These are phyloP conservation scores for Lomographa bimaculata DNA, from an alignment of 2,888 invertebrate species.

Conservation along the genomic window DNA sequence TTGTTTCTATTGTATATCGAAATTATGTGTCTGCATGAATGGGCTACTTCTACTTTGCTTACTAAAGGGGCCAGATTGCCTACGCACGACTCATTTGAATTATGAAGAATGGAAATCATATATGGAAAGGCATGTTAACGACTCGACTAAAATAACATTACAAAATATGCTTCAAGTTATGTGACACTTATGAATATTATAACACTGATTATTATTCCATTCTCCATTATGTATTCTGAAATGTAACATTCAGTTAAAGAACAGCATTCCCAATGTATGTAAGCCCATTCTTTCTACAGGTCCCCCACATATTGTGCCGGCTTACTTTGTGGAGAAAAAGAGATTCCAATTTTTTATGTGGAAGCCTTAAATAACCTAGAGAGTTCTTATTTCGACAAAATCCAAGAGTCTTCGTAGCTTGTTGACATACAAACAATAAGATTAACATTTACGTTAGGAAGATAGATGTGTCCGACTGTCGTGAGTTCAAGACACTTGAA, in stretches of 20 bases:
- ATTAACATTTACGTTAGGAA: slow-evolving; percentile 16
- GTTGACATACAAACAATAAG: slow-evolving; percentile 21
- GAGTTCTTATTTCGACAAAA: not conserved
- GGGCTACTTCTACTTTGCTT: slow-evolving; percentile 13
- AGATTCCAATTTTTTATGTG: too few relatives aligned
- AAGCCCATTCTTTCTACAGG: too few relatives aligned
- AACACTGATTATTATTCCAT: slow-evolving; percentile 1
- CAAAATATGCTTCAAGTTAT: slow-evolving; percentile 21
- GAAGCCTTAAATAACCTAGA: not conserved
- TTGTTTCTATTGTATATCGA: too few relatives aligned
- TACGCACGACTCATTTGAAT: slow-evolving; percentile 32
- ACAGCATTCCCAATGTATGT: too few relatives aligned
- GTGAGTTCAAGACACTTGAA: slow-evolving; percentile 26
- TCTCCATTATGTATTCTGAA: not conserved
- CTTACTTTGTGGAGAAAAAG: too few relatives aligned
- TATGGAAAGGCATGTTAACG: slow-evolving; percentile 30
- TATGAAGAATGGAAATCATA: slow-evolving; percentile 28
- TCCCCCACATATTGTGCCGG: too few relatives aligned
- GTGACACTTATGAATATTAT: slow-evolving; percentile 9
- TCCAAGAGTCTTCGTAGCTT: not conserved
- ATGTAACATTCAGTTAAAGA: too few relatives aligned
- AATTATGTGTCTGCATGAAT: not conserved
- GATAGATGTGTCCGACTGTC: slow-evolving; percentile 19
- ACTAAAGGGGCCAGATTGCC: slow-evolving; percentile 31
- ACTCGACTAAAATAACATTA: slow-evolving; percentile 29